phyloP scores from a whole-genome alignment of 2,888 invertebrate species.

The Amitus sp. region DNA sequence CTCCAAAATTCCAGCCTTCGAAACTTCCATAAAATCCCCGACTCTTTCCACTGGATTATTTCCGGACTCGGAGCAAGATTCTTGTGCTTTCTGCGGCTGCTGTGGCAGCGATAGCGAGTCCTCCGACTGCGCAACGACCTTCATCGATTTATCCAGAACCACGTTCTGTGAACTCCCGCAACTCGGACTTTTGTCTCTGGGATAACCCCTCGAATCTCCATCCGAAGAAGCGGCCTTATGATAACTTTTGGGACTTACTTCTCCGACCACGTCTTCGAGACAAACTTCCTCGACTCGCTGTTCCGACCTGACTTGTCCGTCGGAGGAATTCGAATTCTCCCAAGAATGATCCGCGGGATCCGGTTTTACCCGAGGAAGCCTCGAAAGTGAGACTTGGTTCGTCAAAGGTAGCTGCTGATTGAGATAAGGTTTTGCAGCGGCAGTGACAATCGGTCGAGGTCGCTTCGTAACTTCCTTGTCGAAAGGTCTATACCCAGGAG shows the following conservation, averaged over 20 bases:
- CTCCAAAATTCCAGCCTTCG: too few relatives aligned
- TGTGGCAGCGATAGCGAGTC: slow-evolving; percentile 40
- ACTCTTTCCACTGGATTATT: too few relatives aligned
- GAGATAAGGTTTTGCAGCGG: slow-evolving; percentile 58
- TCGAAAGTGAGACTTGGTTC: slow-evolving; percentile 59
- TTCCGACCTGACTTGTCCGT: slow-evolving; percentile 57
- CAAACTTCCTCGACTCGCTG: slow-evolving; percentile 62
- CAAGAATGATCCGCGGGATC: slow-evolving; percentile 56
- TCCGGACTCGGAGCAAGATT: too few relatives aligned
- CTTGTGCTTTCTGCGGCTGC: too few relatives aligned
- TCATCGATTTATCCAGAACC: too few relatives aligned
- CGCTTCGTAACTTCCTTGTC: slow-evolving; percentile 57
- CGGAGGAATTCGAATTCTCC: slow-evolving; percentile 63
- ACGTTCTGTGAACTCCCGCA: slow-evolving; percentile 38
- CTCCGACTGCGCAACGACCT: slow-evolving; percentile 41
- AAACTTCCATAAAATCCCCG: too few relatives aligned
- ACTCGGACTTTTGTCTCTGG: slow-evolving; percentile 1
- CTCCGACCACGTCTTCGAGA: slow-evolving; percentile 60
- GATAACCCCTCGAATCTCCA: slow-evolving; percentile 13
- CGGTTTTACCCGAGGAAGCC: slow-evolving; percentile 55
- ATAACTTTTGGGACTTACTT: slow-evolving; percentile 57
- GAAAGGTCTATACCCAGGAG: slow-evolving; percentile 57
- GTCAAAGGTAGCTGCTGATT: slow-evolving; percentile 57
- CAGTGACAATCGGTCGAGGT: slow-evolving; percentile 57
- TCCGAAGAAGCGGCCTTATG: slow-evolving; percentile 50